A percentile compares a stretch with the other conserved stretches of the same genome.
phyloP scores from a whole-genome alignment of 1,140 invertebrate species.

The Euglossa dilemma region DNA sequence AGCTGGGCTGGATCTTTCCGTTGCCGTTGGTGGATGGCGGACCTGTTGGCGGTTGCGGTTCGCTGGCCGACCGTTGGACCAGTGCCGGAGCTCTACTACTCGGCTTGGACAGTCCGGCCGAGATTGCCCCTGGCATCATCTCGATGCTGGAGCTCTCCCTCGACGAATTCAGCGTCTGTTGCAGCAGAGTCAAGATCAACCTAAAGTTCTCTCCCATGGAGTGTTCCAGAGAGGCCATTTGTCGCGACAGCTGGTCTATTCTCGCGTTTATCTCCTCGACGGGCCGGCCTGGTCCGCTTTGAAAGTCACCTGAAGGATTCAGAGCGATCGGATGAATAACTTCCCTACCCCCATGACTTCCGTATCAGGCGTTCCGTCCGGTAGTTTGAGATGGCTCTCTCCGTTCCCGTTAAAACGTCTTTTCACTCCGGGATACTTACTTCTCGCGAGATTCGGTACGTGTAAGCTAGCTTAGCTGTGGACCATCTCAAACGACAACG shows the following conservation, averaged over 20 bases:
- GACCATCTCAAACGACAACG: no score
- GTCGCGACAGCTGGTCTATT: slow-evolving; percentile 86
- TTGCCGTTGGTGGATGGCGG: slow-evolving; percentile 77
- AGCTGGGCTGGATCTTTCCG: slow-evolving; percentile 78
- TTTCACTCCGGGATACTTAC: no score
- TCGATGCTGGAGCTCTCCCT: slow-evolving; percentile 78
- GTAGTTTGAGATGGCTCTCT: background rate
- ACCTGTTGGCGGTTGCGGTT: slow-evolving; percentile 84
- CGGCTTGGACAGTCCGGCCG: slow-evolving; percentile 71
- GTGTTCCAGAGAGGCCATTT: slow-evolving; percentile 85
- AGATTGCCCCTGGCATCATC: slow-evolving; percentile 79
- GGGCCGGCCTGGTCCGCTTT: slow-evolving; percentile 80
- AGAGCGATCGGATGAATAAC: background rate
- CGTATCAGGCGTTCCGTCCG: background rate
- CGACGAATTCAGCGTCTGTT: slow-evolving; percentile 82
- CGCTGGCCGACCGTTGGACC: slow-evolving; percentile 85
- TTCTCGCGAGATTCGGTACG: no score
- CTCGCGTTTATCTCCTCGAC: slow-evolving; percentile 83
- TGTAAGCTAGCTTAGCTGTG: no score
- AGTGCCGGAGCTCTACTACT: slow-evolving; percentile 80
- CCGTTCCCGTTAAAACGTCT: background rate
- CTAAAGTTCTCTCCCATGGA: slow-evolving; percentile 87
- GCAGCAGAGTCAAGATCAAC: slow-evolving; percentile 86
- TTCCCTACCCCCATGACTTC: background rate
- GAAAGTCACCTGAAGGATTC: slow-evolving; percentile 75